Evolutionary conservation across 2,113 vertebrate genomes (phyloP).

Genomic region (Felis chaus): DNA sequence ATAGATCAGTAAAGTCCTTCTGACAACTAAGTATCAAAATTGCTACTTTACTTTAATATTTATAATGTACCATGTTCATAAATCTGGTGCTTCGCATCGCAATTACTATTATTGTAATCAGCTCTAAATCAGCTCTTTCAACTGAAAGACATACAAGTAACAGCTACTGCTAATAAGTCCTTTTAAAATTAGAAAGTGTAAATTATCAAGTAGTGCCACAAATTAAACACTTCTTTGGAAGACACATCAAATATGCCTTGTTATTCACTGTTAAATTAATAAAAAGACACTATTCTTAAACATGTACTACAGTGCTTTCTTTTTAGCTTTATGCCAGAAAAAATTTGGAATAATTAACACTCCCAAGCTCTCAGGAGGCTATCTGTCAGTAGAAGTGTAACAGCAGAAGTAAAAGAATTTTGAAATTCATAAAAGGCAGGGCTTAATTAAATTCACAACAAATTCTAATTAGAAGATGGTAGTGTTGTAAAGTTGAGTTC

Average conservation of each 20-base stretch:
- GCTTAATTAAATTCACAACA: conserved; percentile 28
- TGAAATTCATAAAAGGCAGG: neutral
- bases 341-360: neutral
- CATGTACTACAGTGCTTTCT: neutral
- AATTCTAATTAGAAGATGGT: conserved; percentile 10
- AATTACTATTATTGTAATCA: neutral
- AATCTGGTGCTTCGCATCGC: neutral
- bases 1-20: neutral
- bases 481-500: neutral
- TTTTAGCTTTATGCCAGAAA: conserved; percentile 13
- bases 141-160: neutral
- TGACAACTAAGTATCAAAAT: neutral
- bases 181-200: conserved; percentile 21
- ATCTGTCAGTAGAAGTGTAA: neutral
- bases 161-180: neutral
- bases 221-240: conserved; percentile 20
- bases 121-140: neutral
- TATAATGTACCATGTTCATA: neutral
- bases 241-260: neutral
- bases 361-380: neutral
- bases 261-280: neutral
- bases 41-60: neutral
- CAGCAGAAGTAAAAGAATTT: neutral
- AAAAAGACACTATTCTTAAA: neutral
- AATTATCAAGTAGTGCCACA: conserved; percentile 9